Conservation (phyloP, 2,888 invertebrate species). For the Apotomis betuletana region DNA sequence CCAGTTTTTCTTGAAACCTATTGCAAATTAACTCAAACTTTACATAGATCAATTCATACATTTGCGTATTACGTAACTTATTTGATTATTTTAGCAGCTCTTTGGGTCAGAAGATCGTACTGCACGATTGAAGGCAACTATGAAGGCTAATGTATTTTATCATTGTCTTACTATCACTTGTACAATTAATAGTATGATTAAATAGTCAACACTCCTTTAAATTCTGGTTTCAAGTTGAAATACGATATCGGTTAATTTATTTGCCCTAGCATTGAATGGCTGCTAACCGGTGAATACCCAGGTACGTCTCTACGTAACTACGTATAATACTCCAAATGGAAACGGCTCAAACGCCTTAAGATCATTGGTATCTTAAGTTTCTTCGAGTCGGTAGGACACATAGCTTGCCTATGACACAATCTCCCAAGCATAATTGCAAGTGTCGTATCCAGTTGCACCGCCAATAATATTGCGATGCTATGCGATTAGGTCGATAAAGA, state of each 20-base stretch:
- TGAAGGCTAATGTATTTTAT: conserved; percentile 9
- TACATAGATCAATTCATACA: background rate
- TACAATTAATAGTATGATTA: conserved; percentile 15
- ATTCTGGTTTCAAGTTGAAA: conserved; percentile 31
- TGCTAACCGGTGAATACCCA: conserved; percentile 35
- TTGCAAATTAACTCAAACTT: conserved; percentile 4
- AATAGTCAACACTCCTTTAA: conserved; percentile 35
- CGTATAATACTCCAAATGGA: background rate
- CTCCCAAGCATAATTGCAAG: conserved; percentile 36
- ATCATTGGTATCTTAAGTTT: conserved; percentile 23
- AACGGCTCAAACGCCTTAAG: conserved; percentile 6
- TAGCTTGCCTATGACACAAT: conserved; percentile 44
- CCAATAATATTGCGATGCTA: conserved; percentile 30
- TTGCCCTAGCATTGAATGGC: conserved; percentile 23
- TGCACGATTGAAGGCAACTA: conserved; percentile 6
- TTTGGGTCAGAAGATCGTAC: background rate
- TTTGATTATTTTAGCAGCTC: background rate
- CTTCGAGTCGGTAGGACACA: conserved; percentile 22
- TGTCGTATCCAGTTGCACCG: conserved; percentile 38
- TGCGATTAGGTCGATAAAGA: conserved; percentile 24
- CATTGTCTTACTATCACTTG: conserved; percentile 28
- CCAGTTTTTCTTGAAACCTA: conserved; percentile 29
- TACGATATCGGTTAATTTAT: conserved; percentile 39
- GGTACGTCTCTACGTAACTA: conserved; percentile 28
- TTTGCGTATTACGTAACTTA: background rate